Base-by-base conservation (phyloP, 2,113 vertebrate species). In the Craseonycteris thonglongyai region DNA sequence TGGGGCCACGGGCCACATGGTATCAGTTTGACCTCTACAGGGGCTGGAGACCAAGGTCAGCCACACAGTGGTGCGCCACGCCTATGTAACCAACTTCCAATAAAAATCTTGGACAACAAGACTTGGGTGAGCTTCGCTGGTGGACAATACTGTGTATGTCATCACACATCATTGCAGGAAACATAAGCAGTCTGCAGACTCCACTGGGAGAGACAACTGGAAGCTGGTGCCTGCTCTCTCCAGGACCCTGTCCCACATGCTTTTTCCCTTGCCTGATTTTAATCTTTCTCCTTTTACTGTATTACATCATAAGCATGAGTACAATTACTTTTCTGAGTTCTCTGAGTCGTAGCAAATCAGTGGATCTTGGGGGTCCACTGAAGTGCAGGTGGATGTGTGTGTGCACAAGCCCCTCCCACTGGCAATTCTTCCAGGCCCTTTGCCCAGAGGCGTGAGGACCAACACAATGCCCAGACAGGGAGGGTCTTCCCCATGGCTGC, bases 141-240 rank as follows among this genome's bases (percentile, higher is more conserved):
- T 7, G 51, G 71, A 61, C 66, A 28, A 28, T 38, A 19, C n/a
- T 2, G 0, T 1, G 11, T 9, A 5, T 1, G 6, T 0, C 0
- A 28, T 11, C 69, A n/a, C 15, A 12, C 5, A 19, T 26, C 56
- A 7, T 0, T 5, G 35, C 4, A 4, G 51, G 30, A 68, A 75
- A 16, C 69, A 6, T 2, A 1, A 35, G 6, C 11, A 6, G 21
- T 28, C 59, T 1, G n/a, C 19, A 24, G 15, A 56, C 26, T 16
- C 45, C 28, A 26, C 66, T 3, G 59, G 12, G 54, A 49, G 19
- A 35, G 26, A n/a, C 15, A 1, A 15, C 5, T 4, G 16, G 24
- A 24, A 35, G 28, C 65, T 10, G 9, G 51, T 0, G 7, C 58
- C 45, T 12, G 30, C 61, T 40, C 51, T 49, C 18, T 51, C 92